Conservation (phyloP, 2,797 vertebrate genomes). For the Halcyon smyrnensis region DNA sequence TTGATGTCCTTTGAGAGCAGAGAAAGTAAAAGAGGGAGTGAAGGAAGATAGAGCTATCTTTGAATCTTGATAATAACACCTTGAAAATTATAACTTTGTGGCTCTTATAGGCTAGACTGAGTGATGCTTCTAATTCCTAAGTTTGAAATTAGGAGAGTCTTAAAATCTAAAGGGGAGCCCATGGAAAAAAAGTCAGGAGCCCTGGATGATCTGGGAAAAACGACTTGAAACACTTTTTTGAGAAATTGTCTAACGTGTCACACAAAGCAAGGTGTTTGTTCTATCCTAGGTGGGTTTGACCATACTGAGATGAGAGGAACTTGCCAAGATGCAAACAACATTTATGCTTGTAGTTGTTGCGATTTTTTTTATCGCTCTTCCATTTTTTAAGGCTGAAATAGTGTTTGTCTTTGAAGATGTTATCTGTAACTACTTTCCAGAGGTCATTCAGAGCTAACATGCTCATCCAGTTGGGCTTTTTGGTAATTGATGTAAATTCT, state of each 20-base stretch:
- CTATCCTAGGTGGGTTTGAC: neutral
- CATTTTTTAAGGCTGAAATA: neutral
- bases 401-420: neutral
- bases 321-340: fast-evolving
- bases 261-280: neutral
- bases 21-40: neutral
- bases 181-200: neutral
- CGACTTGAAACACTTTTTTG: neutral
- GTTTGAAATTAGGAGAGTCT: neutral
- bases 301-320: neutral
- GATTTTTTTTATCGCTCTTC: neutral
- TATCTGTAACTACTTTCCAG: neutral
- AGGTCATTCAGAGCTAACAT: neutral
- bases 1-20: neutral
- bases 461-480: neutral
- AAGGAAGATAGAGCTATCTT: neutral
- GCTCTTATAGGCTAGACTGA: neutral
- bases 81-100: neutral
- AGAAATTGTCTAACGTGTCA: neutral
- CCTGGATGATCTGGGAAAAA: neutral
- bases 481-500: neutral
- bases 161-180: neutral
- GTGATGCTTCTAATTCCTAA: neutral
- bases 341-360: neutral
- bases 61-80: neutral